These are phyloP conservation scores for Petromus typicus DNA, from an alignment of 2,113 vertebrate species.

Conservation along the genomic window DNA sequence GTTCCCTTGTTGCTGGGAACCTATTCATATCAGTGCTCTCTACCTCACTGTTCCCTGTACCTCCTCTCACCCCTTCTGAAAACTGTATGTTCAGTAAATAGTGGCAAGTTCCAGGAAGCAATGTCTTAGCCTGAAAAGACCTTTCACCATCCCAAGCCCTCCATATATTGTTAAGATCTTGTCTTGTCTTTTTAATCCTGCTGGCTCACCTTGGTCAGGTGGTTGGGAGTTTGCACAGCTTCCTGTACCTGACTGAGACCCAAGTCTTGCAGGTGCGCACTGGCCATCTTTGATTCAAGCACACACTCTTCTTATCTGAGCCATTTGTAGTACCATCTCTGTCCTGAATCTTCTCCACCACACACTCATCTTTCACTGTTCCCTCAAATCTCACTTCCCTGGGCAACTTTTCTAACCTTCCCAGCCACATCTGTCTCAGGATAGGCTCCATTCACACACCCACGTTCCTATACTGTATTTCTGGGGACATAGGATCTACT, in stretches of 20 bases:
- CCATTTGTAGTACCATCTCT: not conserved
- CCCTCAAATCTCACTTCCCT: not conserved
- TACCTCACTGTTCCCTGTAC: too few species aligned
- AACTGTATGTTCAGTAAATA: too few species aligned
- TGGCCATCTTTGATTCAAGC: not conserved
- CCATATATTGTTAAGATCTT: too few species aligned
- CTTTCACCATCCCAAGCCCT: too few species aligned
- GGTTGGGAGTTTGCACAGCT: too few species aligned
- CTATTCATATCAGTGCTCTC: too few species aligned
- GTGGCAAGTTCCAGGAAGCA: too few species aligned
- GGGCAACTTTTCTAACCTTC: not conserved
- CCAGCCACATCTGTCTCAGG: not conserved
- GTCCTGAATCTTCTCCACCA: not conserved
- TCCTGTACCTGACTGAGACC: not conserved
- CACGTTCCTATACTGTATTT: not conserved
- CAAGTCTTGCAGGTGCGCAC: not conserved
- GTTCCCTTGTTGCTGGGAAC: too few species aligned
- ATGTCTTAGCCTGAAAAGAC: too few species aligned
- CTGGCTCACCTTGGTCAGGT: too few species aligned
- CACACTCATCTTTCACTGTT: not conserved
- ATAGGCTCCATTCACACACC: not conserved
- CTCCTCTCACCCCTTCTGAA: too few species aligned
- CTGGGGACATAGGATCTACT: not conserved
- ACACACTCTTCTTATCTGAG: not conserved
- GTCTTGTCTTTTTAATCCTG: too few species aligned